A percentile compares a stretch with the other conserved stretches of the same genome.
phyloP scores from a whole-genome alignment of 2,797 vertebrate species.

The Rousettus madagascariensis region DNA sequence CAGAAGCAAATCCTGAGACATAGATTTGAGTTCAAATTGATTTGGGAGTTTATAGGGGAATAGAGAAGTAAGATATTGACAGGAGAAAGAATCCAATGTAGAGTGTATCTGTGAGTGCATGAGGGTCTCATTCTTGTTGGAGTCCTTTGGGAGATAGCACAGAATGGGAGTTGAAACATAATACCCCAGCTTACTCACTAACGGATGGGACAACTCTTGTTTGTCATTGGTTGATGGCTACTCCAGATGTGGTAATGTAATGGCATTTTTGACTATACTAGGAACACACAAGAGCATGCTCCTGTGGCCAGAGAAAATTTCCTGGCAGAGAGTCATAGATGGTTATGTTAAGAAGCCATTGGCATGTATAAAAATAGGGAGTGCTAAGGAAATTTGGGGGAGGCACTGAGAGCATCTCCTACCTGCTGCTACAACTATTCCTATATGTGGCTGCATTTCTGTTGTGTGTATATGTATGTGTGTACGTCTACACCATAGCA shows the following conservation, averaged over 20 bases:
- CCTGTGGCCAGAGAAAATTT: not conserved
- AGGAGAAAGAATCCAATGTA: not conserved
- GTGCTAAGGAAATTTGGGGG: not conserved
- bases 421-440: not conserved
- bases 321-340: not conserved
- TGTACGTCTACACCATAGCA: not conserved
- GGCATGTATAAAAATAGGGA: not conserved
- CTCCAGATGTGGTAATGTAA: not conserved
- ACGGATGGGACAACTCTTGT: not conserved
- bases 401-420: not conserved
- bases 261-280: not conserved
- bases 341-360: not conserved
- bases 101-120: not conserved
- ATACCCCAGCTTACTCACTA: not conserved
- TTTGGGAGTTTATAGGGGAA: not conserved
- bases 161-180: not conserved
- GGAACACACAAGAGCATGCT: not conserved
- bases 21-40: not conserved
- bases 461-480: not conserved
- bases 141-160: not conserved
- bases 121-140: not conserved
- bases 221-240: not conserved
- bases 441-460: not conserved
- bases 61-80: not conserved
- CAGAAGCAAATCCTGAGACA: not conserved